Percentiles rank a stretch among this genome's conserved stretches.
phyloP scores from a whole-genome alignment of 2,797 vertebrate genomes.

The Tapera naevia region DNA sequence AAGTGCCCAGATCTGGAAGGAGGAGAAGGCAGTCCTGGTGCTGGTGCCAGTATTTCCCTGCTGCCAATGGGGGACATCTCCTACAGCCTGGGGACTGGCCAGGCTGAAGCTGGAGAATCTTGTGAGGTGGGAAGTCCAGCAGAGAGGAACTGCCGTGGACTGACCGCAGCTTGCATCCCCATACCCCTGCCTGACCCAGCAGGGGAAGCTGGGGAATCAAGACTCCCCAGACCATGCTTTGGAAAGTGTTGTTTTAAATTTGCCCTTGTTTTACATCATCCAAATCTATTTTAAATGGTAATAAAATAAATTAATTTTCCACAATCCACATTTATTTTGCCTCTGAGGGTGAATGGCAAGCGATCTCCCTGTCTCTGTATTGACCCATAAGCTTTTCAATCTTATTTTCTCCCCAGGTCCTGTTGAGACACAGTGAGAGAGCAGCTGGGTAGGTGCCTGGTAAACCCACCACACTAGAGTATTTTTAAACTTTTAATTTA shows the following conservation, averaged over 20 bases:
- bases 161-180: not conserved
- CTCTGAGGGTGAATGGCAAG: not conserved
- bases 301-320: not conserved
- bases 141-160: not conserved
- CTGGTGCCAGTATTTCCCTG: not conserved
- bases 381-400: accelerated
- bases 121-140: not conserved
- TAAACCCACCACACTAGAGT: not conserved
- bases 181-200: accelerated
- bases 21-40: accelerated
- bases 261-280: not conserved
- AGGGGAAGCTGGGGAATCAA: not conserved
- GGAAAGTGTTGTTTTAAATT: not conserved
- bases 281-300: not conserved
- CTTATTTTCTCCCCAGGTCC: not conserved
- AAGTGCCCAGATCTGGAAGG: not conserved
- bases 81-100: not conserved
- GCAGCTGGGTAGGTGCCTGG: not conserved
- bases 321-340: not conserved
- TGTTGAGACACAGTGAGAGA: not conserved
- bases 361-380: accelerated
- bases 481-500: not conserved
- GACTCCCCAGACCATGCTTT: not conserved
- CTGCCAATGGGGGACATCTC: not conserved
- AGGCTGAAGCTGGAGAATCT: not conserved